Conservation (phyloP, 2,888 invertebrate genomes). For the Pristionchus mayeri region DNA sequence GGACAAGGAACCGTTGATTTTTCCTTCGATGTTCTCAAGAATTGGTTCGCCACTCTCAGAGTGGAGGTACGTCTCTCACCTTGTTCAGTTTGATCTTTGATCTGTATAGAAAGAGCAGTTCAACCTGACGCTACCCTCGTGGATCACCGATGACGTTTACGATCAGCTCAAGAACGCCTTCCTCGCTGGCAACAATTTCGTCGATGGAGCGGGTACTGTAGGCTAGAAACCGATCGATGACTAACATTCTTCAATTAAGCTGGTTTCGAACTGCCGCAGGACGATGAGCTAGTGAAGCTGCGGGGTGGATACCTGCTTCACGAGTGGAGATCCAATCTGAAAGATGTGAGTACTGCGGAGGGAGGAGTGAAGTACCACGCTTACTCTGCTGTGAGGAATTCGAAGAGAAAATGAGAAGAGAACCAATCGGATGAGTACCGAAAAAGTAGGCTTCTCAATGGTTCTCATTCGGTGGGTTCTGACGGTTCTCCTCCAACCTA, state of each 20-base stretch:
- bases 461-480: too few species aligned
- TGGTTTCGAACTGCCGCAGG: slow-evolving; percentile 22
- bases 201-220: slow-evolving; percentile 41
- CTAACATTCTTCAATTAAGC: slow-evolving; percentile 25
- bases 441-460: too few species aligned
- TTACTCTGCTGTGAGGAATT: slow-evolving; percentile 40
- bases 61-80: not conserved
- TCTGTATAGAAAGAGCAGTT: slow-evolving; percentile 32
- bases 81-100: not conserved
- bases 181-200: not conserved
- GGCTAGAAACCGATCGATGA: not conserved
- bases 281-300: slow-evolving; percentile 18
- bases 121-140: slow-evolving; percentile 16
- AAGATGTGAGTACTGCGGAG: not conserved
- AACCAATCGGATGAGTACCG: not conserved
- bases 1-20: not conserved
- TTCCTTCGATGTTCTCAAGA: not conserved
- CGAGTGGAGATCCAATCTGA: slow-evolving; percentile 43
- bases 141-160: slow-evolving; percentile 46
- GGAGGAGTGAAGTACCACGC: slow-evolving; percentile 24
- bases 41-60: slow-evolving; percentile 31
- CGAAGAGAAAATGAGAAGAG: not conserved
- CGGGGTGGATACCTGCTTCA: slow-evolving; percentile 46
- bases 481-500: too few species aligned
- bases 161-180: slow-evolving; percentile 22